Conservation (phyloP, 2,113 vertebrate species). For the Cinclus cinclus region DNA sequence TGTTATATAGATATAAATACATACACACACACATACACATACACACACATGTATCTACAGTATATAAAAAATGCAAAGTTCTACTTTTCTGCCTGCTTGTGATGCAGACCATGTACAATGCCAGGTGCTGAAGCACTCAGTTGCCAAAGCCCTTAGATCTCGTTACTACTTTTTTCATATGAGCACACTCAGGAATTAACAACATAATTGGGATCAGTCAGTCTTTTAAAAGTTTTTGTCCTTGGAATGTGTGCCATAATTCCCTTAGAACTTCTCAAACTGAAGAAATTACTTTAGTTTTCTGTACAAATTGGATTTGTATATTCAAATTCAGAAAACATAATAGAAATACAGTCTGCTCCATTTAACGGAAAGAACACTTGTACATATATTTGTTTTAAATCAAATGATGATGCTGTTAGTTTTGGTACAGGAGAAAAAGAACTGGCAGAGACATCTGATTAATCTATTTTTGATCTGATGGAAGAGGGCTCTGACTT, state of each 20-base stretch:
- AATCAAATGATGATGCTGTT: background rate
- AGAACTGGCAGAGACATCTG: background rate
- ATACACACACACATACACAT: no score
- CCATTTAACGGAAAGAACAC: background rate
- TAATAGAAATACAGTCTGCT: background rate
- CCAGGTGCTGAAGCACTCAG: slow-evolving; percentile 23
- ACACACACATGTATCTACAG: rapidly evolving
- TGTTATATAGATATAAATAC: background rate
- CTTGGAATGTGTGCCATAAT: slow-evolving; percentile 18
- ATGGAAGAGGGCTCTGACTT: background rate
- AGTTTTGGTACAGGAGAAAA: background rate
- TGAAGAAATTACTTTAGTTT: background rate
- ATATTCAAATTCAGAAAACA: background rate
- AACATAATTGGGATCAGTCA: slow-evolving; percentile 27
- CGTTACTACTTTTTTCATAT: slow-evolving; percentile 11
- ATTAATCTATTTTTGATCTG: background rate
- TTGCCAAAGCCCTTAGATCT: slow-evolving; percentile 21
- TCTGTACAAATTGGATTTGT: background rate
- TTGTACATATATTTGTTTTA: slow-evolving; percentile 6
- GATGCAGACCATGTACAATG: background rate
- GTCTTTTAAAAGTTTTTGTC: background rate
- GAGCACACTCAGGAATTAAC: slow-evolving; percentile 23
- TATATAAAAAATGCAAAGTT: background rate
- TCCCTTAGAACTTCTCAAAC: background rate
- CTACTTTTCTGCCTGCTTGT: slow-evolving; percentile 6